phyloP scores from a whole-genome alignment of 2,888 invertebrate species.

The Sicus ferrugineus region DNA sequence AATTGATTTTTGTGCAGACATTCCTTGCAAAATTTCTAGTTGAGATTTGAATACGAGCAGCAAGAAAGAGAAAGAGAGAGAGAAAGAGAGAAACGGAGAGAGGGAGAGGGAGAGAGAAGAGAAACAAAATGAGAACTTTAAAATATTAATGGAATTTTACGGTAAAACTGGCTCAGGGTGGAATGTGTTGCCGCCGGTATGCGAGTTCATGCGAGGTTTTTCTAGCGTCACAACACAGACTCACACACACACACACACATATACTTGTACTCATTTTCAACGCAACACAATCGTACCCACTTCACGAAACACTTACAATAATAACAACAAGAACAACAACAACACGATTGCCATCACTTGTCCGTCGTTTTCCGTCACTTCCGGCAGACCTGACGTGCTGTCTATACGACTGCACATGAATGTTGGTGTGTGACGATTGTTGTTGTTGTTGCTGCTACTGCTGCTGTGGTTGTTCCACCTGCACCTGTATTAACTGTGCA shows the following conservation, averaged over 20 bases:
- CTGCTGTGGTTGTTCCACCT: background rate
- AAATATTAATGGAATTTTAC: conserved; percentile 33
- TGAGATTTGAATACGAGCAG: background rate
- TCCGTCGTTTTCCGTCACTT: conserved; percentile 28
- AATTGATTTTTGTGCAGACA: background rate
- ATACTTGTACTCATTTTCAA: background rate
- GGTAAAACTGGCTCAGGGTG: conserved; percentile 19
- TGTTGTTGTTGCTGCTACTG: background rate
- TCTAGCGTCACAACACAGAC: background rate
- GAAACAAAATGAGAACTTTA: background rate
- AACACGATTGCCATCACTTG: conserved; percentile 21
- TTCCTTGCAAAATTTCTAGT: background rate
- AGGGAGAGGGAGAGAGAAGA: background rate
- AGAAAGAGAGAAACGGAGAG: background rate
- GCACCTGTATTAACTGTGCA: background rate
- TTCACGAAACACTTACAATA: background rate
- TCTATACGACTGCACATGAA: conserved; percentile 17
- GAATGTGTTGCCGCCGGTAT: conserved; percentile 17
- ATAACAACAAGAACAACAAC: conserved; percentile 11
- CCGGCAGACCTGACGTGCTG: conserved; percentile 32
- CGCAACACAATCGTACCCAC: background rate
- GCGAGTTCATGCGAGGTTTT: background rate
- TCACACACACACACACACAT: conserved; percentile 5
- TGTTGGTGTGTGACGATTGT: background rate
- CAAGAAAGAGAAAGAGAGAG: background rate